Percentiles rank a stretch among this genome's conserved stretches.
phyloP scores from a whole-genome alignment of 2,113 vertebrate genomes.

The Mesembrinibis cayennensis region DNA sequence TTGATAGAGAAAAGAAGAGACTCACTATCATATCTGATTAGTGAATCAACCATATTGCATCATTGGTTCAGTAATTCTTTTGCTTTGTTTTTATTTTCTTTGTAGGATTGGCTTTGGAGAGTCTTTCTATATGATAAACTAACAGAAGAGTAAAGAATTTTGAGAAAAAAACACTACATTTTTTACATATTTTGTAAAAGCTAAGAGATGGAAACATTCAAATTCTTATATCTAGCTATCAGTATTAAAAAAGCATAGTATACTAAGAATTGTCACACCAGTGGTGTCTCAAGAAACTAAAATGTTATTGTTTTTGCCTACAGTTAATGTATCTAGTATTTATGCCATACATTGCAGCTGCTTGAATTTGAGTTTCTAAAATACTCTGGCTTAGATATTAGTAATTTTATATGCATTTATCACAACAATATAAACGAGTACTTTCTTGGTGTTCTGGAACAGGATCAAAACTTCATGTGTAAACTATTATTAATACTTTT shows the following conservation, averaged over 20 bases:
- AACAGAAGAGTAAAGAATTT: background rate
- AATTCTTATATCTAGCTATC: background rate
- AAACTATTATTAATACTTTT: background rate
- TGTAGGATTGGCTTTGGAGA: background rate
- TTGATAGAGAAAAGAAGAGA: background rate
- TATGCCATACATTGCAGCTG: background rate
- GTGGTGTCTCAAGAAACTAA: background rate
- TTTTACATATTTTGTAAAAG: background rate
- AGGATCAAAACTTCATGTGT: background rate
- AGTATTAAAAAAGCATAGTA: background rate
- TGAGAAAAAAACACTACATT: fast-evolving
- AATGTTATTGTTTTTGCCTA: background rate
- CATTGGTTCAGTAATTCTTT: background rate
- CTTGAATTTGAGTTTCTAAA: background rate
- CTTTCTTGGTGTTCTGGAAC: background rate
- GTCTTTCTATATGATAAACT: background rate
- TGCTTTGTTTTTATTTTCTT: background rate
- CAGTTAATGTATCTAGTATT: background rate
- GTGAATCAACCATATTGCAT: background rate
- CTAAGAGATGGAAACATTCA: background rate
- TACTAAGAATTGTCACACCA: background rate
- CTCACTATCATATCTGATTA: background rate
- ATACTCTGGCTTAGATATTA: background rate
- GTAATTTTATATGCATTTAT: background rate
- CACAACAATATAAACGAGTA: background rate